phyloP scores from a whole-genome alignment of 1,140 invertebrate genomes.

The Piezodorus guildinii region DNA sequence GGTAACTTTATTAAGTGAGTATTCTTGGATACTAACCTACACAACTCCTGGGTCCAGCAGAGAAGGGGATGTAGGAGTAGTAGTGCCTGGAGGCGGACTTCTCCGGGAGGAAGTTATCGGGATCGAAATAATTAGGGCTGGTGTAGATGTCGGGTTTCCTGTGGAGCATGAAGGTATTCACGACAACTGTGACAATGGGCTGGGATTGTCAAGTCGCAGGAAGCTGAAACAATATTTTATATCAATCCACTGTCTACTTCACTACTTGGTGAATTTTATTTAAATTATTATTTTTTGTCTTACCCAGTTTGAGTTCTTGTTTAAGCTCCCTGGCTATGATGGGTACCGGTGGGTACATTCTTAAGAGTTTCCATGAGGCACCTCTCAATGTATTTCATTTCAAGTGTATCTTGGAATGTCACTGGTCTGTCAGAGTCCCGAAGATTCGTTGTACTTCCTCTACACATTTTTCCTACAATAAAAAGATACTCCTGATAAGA shows the following conservation, averaged over 20 bases:
- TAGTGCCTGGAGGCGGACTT: constrained; percentile 34
- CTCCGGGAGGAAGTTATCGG: constrained; percentile 40
- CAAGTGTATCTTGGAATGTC: constrained; percentile 52
- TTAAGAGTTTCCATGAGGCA: constrained; percentile 36
- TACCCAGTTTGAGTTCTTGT: constrained; percentile 25
- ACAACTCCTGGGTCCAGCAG: constrained; percentile 45
- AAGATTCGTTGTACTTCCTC: constrained; percentile 74
- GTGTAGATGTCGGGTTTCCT: constrained; percentile 36
- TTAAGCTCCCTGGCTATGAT: constrained; percentile 35
- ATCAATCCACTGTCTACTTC: neutral
- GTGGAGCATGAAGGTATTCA: constrained; percentile 39
- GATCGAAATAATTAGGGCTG: constrained; percentile 38
- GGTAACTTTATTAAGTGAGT: too few species aligned
- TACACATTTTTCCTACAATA: constrained; percentile 51
- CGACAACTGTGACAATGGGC: constrained; percentile 27
- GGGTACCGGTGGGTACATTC: constrained; percentile 41
- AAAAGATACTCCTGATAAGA: neutral
- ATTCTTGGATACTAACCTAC: constrained; percentile 36
- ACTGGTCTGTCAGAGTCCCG: constrained; percentile 59
- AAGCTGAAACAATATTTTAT: neutral
- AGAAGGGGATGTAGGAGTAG: constrained; percentile 44
- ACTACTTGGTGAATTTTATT: neutral
- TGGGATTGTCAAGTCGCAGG: constrained; percentile 26
- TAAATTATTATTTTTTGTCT: neutral
- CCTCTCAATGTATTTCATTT: constrained; percentile 40